These are phyloP conservation scores for Linepithema humile DNA, from an alignment of 1,140 invertebrate species.

Conservation along the genomic window DNA sequence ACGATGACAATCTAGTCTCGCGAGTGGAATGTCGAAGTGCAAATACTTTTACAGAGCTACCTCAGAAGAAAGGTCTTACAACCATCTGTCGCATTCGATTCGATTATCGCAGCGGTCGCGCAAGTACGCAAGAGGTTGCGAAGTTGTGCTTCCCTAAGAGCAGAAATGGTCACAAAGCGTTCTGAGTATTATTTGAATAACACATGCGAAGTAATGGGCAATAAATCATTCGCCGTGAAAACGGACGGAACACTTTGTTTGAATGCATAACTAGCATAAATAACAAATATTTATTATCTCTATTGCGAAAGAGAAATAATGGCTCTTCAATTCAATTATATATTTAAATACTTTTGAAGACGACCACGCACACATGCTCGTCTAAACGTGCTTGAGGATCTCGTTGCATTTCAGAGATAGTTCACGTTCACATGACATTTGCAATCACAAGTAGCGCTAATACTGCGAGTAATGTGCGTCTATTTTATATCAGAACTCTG, in stretches of 20 bases:
- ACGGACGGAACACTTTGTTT: neutral
- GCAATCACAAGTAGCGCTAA: constrained; percentile 3
- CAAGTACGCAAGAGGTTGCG: neutral
- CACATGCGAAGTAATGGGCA: neutral
- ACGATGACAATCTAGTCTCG: neutral
- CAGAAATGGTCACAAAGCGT: neutral
- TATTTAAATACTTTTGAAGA: neutral
- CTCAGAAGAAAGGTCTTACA: constrained; percentile 49
- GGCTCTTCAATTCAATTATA: neutral
- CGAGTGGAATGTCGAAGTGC: constrained; percentile 43
- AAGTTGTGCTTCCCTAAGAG: neutral
- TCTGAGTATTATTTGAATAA: neutral
- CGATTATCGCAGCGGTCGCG: constrained; percentile 39
- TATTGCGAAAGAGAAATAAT: neutral
- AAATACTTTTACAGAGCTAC: constrained; percentile 27
- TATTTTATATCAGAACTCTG: neutral
- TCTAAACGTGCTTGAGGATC: neutral
- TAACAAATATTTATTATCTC: neutral
- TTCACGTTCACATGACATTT: constrained; percentile 40
- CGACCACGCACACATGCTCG: neutral
- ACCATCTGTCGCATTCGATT: constrained; percentile 65
- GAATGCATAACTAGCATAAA: neutral
- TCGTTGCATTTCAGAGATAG: constrained; percentile 4
- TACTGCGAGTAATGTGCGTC: neutral
- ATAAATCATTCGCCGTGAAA: neutral